Evolutionary conservation across 2,113 vertebrate species (phyloP).

Genomic region (Azemiops feae): DNA sequence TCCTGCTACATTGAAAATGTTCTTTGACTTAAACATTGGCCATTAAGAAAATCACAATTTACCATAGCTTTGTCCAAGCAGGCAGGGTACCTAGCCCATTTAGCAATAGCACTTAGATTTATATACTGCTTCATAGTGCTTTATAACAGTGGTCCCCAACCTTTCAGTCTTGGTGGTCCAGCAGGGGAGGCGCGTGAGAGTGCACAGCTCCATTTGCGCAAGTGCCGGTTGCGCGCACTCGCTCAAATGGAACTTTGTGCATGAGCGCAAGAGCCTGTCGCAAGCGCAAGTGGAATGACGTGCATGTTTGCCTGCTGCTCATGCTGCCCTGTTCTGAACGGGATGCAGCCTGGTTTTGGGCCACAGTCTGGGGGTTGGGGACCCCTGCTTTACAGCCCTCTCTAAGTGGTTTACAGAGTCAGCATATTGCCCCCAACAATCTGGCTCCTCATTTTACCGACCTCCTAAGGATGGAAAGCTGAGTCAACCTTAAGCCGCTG

Average conservation of each 20-base stretch:
- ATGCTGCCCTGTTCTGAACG: background rate
- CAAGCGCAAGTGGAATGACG: background rate
- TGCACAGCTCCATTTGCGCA: background rate
- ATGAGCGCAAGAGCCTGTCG: too few relatives aligned
- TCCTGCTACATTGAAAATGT: too few relatives aligned
- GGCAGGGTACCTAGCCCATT: too few relatives aligned
- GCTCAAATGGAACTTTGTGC: too few relatives aligned
- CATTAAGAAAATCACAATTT: too few relatives aligned
- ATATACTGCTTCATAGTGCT: too few relatives aligned
- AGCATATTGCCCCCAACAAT: background rate
- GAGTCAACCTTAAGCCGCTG: background rate
- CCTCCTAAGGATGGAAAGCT: background rate
- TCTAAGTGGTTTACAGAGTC: background rate
- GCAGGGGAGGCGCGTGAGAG: too few relatives aligned
- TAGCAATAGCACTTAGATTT: too few relatives aligned
- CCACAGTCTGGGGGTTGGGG: background rate
- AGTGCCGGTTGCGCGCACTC: too few relatives aligned
- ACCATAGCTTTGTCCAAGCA: too few relatives aligned
- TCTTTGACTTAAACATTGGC: too few relatives aligned
- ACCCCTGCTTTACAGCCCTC: background rate
- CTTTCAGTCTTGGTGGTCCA: background rate
- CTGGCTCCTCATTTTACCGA: background rate
- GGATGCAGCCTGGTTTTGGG: background rate
- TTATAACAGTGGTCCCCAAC: background rate
- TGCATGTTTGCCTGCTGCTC: background rate